Evolutionary conservation across 2,888 invertebrate genomes (phyloP).

Genomic region (Acanthoscelides obtectus): DNA sequence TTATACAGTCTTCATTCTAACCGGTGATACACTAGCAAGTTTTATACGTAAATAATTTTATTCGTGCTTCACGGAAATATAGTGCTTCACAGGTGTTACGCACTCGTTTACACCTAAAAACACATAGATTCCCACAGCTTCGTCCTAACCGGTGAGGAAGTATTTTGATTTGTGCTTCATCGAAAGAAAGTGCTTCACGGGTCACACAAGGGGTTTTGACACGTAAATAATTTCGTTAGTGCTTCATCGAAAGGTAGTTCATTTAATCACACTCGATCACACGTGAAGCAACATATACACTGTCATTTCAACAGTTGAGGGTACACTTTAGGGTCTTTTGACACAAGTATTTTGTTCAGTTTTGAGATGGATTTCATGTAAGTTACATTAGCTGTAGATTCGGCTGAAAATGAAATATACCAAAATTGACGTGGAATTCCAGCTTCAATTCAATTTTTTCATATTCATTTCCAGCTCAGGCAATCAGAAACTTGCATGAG

Average conservation of each 20-base stretch:
- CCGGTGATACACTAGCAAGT: no score
- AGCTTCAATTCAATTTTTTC: neutral
- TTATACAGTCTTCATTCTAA: no score
- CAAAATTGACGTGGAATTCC: neutral
- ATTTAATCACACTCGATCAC: neutral
- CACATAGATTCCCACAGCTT: no score
- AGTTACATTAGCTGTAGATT: neutral
- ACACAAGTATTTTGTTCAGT: neutral
- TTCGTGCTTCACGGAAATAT: no score
- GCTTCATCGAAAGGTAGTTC: neutral
- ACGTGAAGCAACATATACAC: neutral
- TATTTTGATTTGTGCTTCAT: no score
- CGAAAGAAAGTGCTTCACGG: no score
- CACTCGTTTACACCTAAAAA: no score
- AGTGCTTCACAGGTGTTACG: no score
- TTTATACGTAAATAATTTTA: no score
- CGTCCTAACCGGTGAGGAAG: no score
- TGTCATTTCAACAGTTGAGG: neutral
- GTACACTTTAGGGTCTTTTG: neutral
- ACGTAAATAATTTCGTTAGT: no score
- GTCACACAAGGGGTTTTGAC: no score
- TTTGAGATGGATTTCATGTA: neutral
- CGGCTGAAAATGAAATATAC: neutral
- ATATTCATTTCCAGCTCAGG: neutral
- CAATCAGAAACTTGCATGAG: neutral